Evolutionary conservation across 92 coral and sea anemone species (phyloP).

Genomic region (Pocillopora grandis): DNA sequence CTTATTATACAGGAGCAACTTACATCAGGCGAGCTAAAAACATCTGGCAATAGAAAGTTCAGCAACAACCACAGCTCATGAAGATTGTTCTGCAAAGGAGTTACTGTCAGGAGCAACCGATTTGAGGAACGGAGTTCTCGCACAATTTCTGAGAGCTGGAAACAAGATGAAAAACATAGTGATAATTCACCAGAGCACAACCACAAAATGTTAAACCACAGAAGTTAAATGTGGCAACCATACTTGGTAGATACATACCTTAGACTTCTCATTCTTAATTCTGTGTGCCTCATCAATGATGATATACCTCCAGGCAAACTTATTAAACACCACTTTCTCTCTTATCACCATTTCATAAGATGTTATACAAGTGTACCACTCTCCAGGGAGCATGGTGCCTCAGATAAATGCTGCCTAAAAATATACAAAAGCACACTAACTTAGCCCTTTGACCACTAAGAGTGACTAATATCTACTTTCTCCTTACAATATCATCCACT

Average conservation of each 20-base stretch:
- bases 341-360: conserved; percentile 99
- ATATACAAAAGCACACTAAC: not conserved
- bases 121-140: conserved; percentile 94
- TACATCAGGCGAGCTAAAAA: conserved; percentile 90
- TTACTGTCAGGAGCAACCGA: conserved; percentile 90
- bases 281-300: conserved; percentile 99
- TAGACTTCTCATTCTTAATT: conserved; percentile 96
- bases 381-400: conserved; percentile 96
- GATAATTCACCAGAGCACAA: not conserved
- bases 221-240: too few species aligned
- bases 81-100: conserved; percentile 97
- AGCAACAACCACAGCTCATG: conserved; percentile 96
- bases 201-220: not conserved
- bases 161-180: not conserved
- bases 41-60: conserved; percentile 95
- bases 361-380: conserved; percentile 97
- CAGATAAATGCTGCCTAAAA: conserved; percentile 92
- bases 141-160: conserved; percentile 91
- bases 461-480: too few species aligned
- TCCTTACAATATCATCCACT: too few species aligned
- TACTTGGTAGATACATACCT: conserved; percentile 42
- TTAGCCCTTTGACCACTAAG: too few species aligned
- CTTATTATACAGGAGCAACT: not conserved
- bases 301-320: conserved; percentile 98
- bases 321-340: conserved; percentile 95